These are phyloP conservation scores for Pristionchus maxplancki DNA, from an alignment of 2,888 invertebrate species.

Conservation along the genomic window DNA sequence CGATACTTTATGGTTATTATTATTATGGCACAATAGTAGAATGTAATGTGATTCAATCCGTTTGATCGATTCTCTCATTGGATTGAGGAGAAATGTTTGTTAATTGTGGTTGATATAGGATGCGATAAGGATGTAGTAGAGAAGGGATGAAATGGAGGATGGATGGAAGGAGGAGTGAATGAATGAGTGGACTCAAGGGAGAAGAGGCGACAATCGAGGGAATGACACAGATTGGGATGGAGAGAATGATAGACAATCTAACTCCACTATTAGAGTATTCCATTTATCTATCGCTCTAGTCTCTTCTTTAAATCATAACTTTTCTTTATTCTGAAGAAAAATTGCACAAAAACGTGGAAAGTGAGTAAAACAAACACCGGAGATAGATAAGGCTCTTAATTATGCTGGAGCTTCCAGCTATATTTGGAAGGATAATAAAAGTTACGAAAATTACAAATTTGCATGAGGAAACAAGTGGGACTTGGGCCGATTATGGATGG, in stretches of 20 bases:
- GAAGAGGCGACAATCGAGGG: conserved; percentile 43
- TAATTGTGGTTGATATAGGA: background rate
- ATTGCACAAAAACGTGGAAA: conserved; percentile 30
- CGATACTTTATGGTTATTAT: background rate
- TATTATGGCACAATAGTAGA: conserved; percentile 1
- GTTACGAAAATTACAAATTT: background rate
- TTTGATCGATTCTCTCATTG: background rate
- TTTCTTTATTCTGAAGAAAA: background rate
- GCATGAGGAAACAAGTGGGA: background rate
- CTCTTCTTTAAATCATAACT: background rate
- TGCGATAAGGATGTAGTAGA: background rate
- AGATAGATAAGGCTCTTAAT: background rate
- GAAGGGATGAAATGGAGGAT: background rate
- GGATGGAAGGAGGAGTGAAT: background rate
- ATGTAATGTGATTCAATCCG: background rate
- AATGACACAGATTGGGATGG: background rate
- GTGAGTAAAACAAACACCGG: conserved; percentile 39
- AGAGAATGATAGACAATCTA: background rate
- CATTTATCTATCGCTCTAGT: background rate
- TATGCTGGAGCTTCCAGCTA: background rate
- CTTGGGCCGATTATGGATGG: background rate
- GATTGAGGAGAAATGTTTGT: background rate
- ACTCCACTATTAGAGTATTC: background rate
- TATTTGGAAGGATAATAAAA: background rate
- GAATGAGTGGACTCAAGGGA: conserved; percentile 35